Base-by-base conservation (phyloP, 2,113 vertebrate genomes). In the Uropsilus gracilis region DNA sequence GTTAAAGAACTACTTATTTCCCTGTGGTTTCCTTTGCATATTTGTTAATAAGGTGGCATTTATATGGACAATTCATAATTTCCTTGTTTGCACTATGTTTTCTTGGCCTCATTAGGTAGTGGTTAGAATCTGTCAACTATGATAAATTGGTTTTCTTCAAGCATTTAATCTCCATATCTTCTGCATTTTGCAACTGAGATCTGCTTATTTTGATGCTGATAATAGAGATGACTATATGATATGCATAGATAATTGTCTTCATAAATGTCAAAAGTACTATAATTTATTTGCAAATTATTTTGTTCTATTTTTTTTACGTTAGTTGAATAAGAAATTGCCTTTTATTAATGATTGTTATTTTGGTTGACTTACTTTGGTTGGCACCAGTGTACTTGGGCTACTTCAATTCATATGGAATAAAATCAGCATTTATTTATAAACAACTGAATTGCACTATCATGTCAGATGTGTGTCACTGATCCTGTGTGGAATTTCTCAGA, bases 341-440 rank as follows among this genome's bases (percentile, higher is more conserved):
- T 90, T 76, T 61, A 55, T 42, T 72, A 39, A 18, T 8, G 6
- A 68, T 57, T 34, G 18, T 39, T 86, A 69, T 55, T 88, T 94
- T 77, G 26, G 28, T 18, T 94, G 39, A 12, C 37, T 85, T 72
- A 76, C 26, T 88, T 16, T 22, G n/a, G n/a, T n/a, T n/a, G n/a
- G n/a, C n/a, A n/a, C n/a, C n/a, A n/a, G n/a, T n/a, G n/a, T n/a
- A n/a, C 16, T 94, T 26, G 50, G 44, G 57, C 93, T 72, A 76
- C 26, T 88, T 16, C 42, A 77, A 78, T 85, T 92, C 64, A 85
- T 10, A 34, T 66, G 39, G 72, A 90, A 82, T 85, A 81, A 94
- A 89, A 78, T 13, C 91, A 71, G 61, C 85, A 87, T 73, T 30
- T 81, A 59, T 83, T 89, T 95, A 55, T 59, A 87, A 78, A 50